Conservation (phyloP, 2,888 invertebrate genomes). For the Colletes collaris region DNA sequence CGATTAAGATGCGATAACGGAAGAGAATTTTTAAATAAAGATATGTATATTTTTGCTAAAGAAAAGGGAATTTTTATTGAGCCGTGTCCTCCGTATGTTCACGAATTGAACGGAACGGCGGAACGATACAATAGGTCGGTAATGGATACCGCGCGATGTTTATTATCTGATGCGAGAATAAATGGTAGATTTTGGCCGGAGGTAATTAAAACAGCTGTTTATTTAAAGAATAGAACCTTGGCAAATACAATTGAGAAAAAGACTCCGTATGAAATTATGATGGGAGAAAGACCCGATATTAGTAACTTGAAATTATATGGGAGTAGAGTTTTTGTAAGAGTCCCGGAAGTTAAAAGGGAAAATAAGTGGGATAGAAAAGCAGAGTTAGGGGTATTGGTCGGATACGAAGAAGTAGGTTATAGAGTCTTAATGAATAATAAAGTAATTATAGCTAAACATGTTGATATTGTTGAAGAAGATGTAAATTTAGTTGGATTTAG, state of each 20-base stretch:
- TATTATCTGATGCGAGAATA: constrained; percentile 13
- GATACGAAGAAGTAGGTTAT: constrained; percentile 54
- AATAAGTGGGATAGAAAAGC: constrained; percentile 49
- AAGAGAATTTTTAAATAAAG: not conserved
- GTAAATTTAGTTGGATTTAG: not conserved
- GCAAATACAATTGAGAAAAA: constrained; percentile 21
- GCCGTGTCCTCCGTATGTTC: not conserved
- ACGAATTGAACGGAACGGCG: constrained; percentile 23
- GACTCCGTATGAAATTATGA: constrained; percentile 26
- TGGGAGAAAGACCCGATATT: constrained; percentile 41
- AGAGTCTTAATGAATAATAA: constrained; percentile 38
- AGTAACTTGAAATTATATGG: constrained; percentile 29
- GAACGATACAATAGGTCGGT: constrained; percentile 23
- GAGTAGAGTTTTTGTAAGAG: constrained; percentile 29
- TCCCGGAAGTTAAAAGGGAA: constrained; percentile 14
- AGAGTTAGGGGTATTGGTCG: constrained; percentile 51
- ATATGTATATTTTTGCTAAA: not conserved
- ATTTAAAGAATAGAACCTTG: constrained; percentile 25
- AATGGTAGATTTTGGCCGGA: constrained; percentile 24
- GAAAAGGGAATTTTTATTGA: not conserved
- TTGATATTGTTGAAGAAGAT: constrained; percentile 1
- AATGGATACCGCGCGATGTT: not conserved
- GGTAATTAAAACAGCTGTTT: constrained; percentile 6
- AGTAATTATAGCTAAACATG: constrained; percentile 9
- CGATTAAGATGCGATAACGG: constrained; percentile 2